These are phyloP conservation scores for Chanos chanos DNA, from an alignment of 2,797 vertebrate species.

Conservation along the genomic window DNA sequence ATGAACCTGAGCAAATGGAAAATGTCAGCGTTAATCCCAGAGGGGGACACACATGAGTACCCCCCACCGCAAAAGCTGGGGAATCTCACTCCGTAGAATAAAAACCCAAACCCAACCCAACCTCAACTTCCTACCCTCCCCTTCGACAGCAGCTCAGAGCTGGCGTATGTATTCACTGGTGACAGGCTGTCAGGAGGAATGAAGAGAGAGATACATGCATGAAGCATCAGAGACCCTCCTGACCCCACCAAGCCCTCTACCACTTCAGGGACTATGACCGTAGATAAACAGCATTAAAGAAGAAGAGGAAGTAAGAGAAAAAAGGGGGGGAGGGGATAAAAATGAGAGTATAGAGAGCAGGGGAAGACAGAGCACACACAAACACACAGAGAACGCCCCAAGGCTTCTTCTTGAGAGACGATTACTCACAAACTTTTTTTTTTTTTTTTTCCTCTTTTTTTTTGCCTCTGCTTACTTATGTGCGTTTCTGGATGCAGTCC, in stretches of 20 bases:
- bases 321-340: neutral
- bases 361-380: neutral
- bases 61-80: neutral
- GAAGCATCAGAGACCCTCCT: slow-evolving; percentile 42
- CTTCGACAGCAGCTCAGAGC: slow-evolving; percentile 47
- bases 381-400: neutral
- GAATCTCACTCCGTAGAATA: neutral
- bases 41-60: slow-evolving; percentile 18
- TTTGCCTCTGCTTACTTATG: slow-evolving; percentile 5
- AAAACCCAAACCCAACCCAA: too few species aligned
- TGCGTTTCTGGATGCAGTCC: slow-evolving; percentile 16
- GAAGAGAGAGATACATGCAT: slow-evolving; percentile 32
- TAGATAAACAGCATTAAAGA: slow-evolving; percentile 52
- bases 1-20: slow-evolving; percentile 24
- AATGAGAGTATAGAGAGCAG: neutral
- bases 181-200: slow-evolving; percentile 25
- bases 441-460: neutral
- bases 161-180: slow-evolving; percentile 20
- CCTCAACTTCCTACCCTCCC: slow-evolving; percentile 37
- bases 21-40: slow-evolving; percentile 36
- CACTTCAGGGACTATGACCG: slow-evolving; percentile 44
- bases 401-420: slow-evolving; percentile 18
- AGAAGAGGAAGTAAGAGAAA: slow-evolving; percentile 16
- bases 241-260: slow-evolving; percentile 54
- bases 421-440: slow-evolving; percentile 37